Evolutionary conservation across 2,888 invertebrate species (phyloP).

Genomic region (Phortica magna): DNA sequence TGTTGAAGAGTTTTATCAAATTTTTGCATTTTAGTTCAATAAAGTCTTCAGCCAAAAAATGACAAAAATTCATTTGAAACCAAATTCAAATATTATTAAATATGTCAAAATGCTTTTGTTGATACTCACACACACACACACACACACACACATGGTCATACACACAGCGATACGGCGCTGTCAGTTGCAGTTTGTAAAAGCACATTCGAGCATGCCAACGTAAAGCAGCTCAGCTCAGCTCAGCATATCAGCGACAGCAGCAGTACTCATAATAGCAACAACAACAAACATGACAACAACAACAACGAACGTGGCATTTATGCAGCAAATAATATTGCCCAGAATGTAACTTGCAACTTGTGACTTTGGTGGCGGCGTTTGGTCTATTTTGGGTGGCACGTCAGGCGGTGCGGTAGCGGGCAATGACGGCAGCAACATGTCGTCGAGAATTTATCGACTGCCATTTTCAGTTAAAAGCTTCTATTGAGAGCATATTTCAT

Average conservation of each 20-base stretch:
- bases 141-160: neutral
- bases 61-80: neutral
- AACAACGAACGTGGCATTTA: neutral
- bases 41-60: neutral
- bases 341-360: slow-evolving; percentile 17
- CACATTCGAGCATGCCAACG: neutral
- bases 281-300: neutral
- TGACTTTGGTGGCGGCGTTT: neutral
- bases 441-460: slow-evolving; percentile 20
- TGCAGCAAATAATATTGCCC: slow-evolving; percentile 15
- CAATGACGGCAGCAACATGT: neutral
- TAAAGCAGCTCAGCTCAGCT: neutral
- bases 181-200: slow-evolving; percentile 23
- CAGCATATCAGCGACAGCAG: neutral
- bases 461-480: slow-evolving; percentile 23
- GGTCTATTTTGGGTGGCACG: neutral
- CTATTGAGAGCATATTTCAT: slow-evolving; percentile 22
- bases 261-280: neutral
- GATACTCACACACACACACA: neutral
- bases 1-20: no score
- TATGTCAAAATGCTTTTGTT: slow-evolving; percentile 21
- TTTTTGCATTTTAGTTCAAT: neutral
- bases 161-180: neutral
- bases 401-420: neutral
- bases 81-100: slow-evolving; percentile 12